Conservation (phyloP, 2,113 vertebrate genomes). For the Arothron firmamentum region DNA sequence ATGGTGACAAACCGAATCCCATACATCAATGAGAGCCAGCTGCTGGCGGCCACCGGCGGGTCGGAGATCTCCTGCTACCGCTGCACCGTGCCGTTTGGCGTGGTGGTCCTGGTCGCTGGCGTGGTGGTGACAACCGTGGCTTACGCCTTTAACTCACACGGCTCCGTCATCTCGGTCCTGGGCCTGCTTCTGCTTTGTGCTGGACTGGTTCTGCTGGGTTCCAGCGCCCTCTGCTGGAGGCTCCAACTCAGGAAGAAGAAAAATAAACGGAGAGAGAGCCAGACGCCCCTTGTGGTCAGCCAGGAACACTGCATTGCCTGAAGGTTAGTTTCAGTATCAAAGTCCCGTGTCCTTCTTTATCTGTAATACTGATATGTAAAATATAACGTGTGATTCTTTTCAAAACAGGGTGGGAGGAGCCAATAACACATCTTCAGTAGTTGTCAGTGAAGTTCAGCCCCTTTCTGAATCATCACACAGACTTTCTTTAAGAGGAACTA, state of each 20-base stretch:
- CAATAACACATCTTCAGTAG: neutral
- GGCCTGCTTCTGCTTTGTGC: slow-evolving; percentile 83
- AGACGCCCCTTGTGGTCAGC: slow-evolving; percentile 81
- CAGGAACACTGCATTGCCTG: slow-evolving; percentile 54
- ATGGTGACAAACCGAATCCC: slow-evolving; percentile 68
- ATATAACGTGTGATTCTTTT: too few species aligned
- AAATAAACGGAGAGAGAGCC: slow-evolving; percentile 82
- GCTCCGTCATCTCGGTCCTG: slow-evolving; percentile 86
- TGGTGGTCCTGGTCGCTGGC: slow-evolving; percentile 85
- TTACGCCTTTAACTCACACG: slow-evolving; percentile 88
- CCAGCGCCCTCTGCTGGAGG: slow-evolving; percentile 85
- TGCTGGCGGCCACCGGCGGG: slow-evolving; percentile 85
- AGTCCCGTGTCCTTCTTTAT: too few species aligned
- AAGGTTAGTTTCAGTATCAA: neutral
- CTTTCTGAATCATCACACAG: too few species aligned
- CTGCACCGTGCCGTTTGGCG: slow-evolving; percentile 84
- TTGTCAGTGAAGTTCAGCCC: neutral
- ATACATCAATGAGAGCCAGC: slow-evolving; percentile 80
- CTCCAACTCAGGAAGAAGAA: slow-evolving; percentile 78
- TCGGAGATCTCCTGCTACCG: slow-evolving; percentile 87
- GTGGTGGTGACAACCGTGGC: slow-evolving; percentile 84
- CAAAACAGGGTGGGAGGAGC: too few species aligned
- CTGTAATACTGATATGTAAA: too few species aligned
- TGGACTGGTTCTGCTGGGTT: slow-evolving; percentile 81
- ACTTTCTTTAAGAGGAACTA: too few species aligned